Evolutionary conservation across 30 jellyfish, hydroid and myxozoan species (phyloP), one percentile per base, ranked within the genome.

Genomic region (Cassiopea andromeda): DNA sequence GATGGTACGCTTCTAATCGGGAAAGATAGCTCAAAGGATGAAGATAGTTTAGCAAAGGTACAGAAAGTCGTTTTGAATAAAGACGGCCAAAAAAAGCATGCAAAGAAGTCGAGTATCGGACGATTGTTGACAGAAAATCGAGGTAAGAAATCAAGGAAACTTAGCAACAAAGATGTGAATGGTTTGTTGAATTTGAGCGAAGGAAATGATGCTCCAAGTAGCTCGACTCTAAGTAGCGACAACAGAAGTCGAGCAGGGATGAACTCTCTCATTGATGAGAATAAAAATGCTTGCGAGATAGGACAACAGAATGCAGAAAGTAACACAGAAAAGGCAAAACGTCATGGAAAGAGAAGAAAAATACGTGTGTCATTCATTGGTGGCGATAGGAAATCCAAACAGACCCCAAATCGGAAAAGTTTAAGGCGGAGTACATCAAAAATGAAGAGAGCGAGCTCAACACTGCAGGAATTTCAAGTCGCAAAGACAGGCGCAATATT

Each of bases 401-500:
- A 68, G 13, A 7, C n/a, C 16, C n/a, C 8, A 19, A 61, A 61
- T 8, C 19, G 73, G 10, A 3, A 9, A 9, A 66, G 75, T 19
- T 14, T 19, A 7, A 19, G 77, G 50, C 80, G 79, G 18, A 60
- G 89, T 44, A 64, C 82, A 54, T 84, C 85, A 60, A 85, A 73
- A 48, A 38, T 17, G 44, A 60, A 66, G 49, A 83, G 87, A 44
- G 47, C 88, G 17, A 75, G 74, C 16, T 15, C 72, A 70, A 86
- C 93, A 18, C 71, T 86, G 77, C 91, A 92, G 17, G 97, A 89
- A 67, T 81, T 70, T 38, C 88, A 89, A 75, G 97, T 89, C 58
- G 97, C 97, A 18, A 89, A 89, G 64, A 89, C 92, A 1, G 97
- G 97, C 27, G 90, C 83, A 16, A 74, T 90, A 7, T 69, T 90